Conservation (phyloP, 2,113 vertebrate species). For the Riparia riparia region DNA sequence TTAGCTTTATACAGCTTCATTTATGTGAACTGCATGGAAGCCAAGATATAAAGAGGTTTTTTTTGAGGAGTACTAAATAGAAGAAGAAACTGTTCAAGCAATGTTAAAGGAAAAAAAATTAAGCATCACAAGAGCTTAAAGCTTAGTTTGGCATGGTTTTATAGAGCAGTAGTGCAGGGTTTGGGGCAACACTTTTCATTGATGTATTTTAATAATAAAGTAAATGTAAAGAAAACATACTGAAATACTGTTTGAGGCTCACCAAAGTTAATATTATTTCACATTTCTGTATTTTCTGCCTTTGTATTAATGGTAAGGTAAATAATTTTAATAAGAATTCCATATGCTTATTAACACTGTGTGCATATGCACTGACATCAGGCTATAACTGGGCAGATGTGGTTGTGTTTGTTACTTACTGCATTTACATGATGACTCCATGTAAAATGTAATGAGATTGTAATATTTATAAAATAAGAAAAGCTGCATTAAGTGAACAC, state of each 20-base stretch:
- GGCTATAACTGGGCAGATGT: background rate
- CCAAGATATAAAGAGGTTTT: background rate
- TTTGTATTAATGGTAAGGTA: background rate
- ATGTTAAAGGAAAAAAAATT: conserved; percentile 3
- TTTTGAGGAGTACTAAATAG: background rate
- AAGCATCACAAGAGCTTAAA: background rate
- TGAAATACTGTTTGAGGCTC: background rate
- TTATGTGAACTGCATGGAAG: conserved; percentile 14
- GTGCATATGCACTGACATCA: background rate
- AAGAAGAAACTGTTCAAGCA: background rate
- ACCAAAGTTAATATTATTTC: background rate
- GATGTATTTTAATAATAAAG: background rate
- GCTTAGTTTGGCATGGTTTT: background rate
- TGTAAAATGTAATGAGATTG: background rate
- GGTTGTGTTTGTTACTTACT: background rate
- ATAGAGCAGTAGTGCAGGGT: background rate
- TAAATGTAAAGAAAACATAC: background rate
- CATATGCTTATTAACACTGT: background rate
- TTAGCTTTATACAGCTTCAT: conserved; percentile 6
- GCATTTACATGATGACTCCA: background rate
- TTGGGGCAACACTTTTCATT: background rate
- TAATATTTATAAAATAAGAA: background rate
- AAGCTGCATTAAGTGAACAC: background rate
- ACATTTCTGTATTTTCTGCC: background rate
- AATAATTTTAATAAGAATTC: background rate